Percentiles rank a stretch among this genome's conserved stretches.
Evolutionary conservation across 2,113 vertebrate species (phyloP).

Genomic region (Muntiacus reevesi): DNA sequence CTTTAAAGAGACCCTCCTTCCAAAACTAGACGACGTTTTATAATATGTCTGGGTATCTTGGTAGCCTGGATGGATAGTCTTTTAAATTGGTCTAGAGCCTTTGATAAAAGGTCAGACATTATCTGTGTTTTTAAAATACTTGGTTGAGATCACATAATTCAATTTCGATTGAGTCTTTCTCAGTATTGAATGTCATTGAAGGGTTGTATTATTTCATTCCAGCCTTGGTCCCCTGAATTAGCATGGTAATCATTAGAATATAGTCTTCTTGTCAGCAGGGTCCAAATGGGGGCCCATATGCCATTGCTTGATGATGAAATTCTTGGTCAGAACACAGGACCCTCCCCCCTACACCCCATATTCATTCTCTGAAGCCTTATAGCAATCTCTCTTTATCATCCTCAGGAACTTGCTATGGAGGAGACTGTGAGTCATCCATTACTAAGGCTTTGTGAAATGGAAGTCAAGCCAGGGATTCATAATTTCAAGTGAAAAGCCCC

Average conservation of each 20-base stretch:
- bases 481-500: conserved; percentile 1
- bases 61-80: background rate
- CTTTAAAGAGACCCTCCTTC: background rate
- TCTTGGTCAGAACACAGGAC: conserved; percentile 29
- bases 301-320: conserved; percentile 15
- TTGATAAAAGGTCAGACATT: conserved; percentile 49
- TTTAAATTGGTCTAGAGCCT: conserved; percentile 53
- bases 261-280: conserved; percentile 14
- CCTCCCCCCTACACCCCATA: no score
- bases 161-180: conserved; percentile 41
- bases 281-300: background rate
- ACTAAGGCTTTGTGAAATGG: background rate
- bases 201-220: background rate
- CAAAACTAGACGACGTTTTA: background rate
- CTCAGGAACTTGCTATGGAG: background rate
- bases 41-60: background rate
- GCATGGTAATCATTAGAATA: background rate
- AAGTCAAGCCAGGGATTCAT: background rate
- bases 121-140: conserved; percentile 27
- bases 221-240: conserved; percentile 3
- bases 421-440: conserved; percentile 24
- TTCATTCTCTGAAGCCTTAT: conserved; percentile 18
- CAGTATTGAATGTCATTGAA: background rate
- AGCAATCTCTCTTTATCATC: background rate
- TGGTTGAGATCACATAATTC: conserved; percentile 41